Evolutionary conservation across 2,113 vertebrate species (phyloP), one percentile per base, ranked within the genome.

Genomic region (Strigops habroptila): DNA sequence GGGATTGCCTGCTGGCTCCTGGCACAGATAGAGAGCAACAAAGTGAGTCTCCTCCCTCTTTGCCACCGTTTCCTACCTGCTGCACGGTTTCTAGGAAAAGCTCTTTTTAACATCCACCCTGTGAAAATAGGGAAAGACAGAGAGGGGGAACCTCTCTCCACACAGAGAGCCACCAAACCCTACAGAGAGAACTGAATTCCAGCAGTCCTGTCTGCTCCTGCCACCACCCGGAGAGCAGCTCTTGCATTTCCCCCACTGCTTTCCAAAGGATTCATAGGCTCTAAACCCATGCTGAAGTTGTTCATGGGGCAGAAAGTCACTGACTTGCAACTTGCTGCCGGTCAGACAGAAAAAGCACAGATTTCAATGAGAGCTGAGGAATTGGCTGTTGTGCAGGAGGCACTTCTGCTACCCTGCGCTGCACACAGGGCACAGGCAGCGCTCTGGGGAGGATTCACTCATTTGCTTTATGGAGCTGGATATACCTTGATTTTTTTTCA

Each of bases 1-100:
- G 6, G 44, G 28, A 7, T 8, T 17, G 37, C 51, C 83, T 21
- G 0, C 27, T 1, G 7, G 39, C 30, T 41, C 15, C 49, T 33
- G 41, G 76, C 62, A 30, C 75, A 28, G 84, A 28, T 3, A 22
- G 18, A 11, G 46, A 41, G 35, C 2, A 6, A 6, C 10, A 8
- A 25, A 14, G 28, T 0, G 5, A 33, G 67, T 6, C 25, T 52
- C 25, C 48, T 0, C 3, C 5, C 82, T 33, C 44, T 0, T 0
- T 1, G 3, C 7, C 33, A 18, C 51, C 2, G n/a, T 51, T 27
- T 14, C 76, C 79, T 35, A 1, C 44, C 37, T n/a, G 31, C 51
- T 14, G 4, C 35, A 18, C 11, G 1, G 18, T 5, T 21, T 33
- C 80, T 27, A 33, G 53, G 14, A 25, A 80, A 37, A 74, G 37